These are phyloP conservation scores for Chrysomallon squamiferum DNA, from an alignment of 1,140 invertebrate genomes.

Conservation along the genomic window DNA sequence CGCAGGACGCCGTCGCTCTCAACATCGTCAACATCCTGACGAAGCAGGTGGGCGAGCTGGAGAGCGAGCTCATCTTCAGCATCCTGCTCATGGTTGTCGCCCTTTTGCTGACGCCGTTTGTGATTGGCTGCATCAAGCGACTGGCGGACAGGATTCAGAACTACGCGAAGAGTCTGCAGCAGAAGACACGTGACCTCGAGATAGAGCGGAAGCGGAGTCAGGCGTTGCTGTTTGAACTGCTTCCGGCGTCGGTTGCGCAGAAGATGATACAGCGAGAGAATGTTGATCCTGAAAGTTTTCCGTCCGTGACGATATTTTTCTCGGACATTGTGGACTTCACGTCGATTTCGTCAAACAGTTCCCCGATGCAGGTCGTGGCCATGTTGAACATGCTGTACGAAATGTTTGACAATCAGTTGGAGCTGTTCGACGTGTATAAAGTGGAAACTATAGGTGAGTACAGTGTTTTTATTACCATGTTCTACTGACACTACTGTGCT, in stretches of 20 bases:
- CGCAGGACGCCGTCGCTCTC: conserved; percentile 17
- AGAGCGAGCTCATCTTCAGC: conserved; percentile 9
- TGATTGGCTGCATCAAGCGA: conserved; percentile 23
- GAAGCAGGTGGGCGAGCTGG: conserved; percentile 14
- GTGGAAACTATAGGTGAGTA: conserved; percentile 47
- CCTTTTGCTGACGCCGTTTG: conserved; percentile 24
- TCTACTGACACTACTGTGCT: too few relatives aligned
- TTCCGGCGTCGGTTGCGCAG: conserved; percentile 30
- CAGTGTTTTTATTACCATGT: background rate
- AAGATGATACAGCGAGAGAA: conserved; percentile 25
- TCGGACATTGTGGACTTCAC: conserved; percentile 85
- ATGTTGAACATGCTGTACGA: conserved; percentile 52
- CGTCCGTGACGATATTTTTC: conserved; percentile 66
- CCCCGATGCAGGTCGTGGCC: conserved; percentile 71
- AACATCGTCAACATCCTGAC: conserved; percentile 18
- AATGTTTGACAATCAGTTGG: conserved; percentile 43
- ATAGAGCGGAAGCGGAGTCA: conserved; percentile 31
- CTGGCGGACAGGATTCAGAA: conserved; percentile 20
- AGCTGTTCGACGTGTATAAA: conserved; percentile 50
- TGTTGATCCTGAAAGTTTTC: conserved; percentile 55
- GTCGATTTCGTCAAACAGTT: conserved; percentile 78
- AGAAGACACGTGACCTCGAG: conserved; percentile 30
- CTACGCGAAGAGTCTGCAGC: conserved; percentile 20
- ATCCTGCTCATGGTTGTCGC: conserved; percentile 22
- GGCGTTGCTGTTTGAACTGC: conserved; percentile 34